Percentiles rank a stretch among this genome's conserved stretches.
Evolutionary conservation across 2,797 vertebrate genomes (phyloP).

Genomic region (Chelmon rostratus): DNA sequence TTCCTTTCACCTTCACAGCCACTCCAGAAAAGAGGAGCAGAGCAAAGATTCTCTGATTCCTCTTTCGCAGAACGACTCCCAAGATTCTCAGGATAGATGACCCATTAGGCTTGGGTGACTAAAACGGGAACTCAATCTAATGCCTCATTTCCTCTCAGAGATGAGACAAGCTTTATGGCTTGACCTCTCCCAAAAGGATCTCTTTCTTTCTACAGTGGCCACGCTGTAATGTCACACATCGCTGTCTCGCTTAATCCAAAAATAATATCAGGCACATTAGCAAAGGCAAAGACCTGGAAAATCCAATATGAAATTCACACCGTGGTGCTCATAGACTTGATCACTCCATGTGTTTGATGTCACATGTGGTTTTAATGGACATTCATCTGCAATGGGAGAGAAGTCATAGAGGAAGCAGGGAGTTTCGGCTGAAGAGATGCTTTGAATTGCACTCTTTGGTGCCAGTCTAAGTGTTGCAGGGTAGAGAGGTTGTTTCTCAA

Average conservation of each 20-base stretch:
- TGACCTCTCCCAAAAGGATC: constrained; percentile 73
- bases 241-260: constrained; percentile 78
- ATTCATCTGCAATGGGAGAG: constrained; percentile 58
- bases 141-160: constrained; percentile 83
- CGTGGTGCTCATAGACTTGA: constrained; percentile 52
- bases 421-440: constrained; percentile 13
- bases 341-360: constrained; percentile 68
- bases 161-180: constrained; percentile 75
- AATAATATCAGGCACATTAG: constrained; percentile 83
- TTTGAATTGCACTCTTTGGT: constrained; percentile 2
- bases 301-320: constrained; percentile 80
- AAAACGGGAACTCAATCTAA: constrained; percentile 82
- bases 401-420: constrained; percentile 19
- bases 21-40: constrained; percentile 24
- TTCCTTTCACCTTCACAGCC: constrained; percentile 17
- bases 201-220: constrained; percentile 50
- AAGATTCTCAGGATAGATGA: constrained; percentile 76
- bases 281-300: constrained; percentile 77
- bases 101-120: constrained; percentile 81
- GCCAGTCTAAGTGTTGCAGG: not conserved
- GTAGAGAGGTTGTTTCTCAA: constrained; percentile 2
- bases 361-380: constrained; percentile 49
- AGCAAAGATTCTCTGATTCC: constrained; percentile 46
- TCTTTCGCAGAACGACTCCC: constrained; percentile 46
- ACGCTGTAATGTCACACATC: constrained; percentile 81